A percentile compares a stretch with the other conserved stretches of the same genome.
Evolutionary conservation across 2,888 invertebrate species (phyloP).

Genomic region (Lasius platythorax): DNA sequence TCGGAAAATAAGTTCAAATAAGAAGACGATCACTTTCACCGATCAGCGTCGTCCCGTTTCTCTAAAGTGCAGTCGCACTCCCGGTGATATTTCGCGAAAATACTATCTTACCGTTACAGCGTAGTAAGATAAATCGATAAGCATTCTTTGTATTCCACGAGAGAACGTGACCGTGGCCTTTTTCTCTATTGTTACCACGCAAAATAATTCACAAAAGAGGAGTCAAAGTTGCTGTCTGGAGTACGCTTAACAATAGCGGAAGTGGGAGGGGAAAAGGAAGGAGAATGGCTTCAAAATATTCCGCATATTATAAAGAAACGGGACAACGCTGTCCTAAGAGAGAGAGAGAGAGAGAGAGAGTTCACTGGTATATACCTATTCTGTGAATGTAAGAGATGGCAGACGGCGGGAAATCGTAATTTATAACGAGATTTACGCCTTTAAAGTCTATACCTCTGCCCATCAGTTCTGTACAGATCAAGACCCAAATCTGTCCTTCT

Average conservation of each 20-base stretch:
- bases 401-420: slow-evolving; percentile 98
- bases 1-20: slow-evolving; percentile 7
- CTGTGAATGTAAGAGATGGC: slow-evolving; percentile 97
- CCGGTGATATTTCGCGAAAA: not conserved
- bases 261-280: not conserved
- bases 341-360: too few species aligned
- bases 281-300: not conserved
- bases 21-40: not conserved
- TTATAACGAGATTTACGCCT: slow-evolving; percentile 97
- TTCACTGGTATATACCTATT: slow-evolving; percentile 86
- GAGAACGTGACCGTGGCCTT: not conserved
- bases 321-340: not conserved
- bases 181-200: not conserved
- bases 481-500: slow-evolving; percentile 96
- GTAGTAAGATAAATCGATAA: not conserved
- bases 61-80: not conserved
- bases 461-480: slow-evolving; percentile 99
- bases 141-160: not conserved
- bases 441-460: slow-evolving; percentile 98
- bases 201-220: not conserved
- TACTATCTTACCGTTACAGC: not conserved
- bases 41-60: not conserved
- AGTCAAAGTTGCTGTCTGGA: not conserved
- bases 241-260: slow-evolving; percentile 10
- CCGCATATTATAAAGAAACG: not conserved